These are phyloP conservation scores for Pinctada fucata DNA, from an alignment of 2,888 invertebrate genomes.

Conservation along the genomic window DNA sequence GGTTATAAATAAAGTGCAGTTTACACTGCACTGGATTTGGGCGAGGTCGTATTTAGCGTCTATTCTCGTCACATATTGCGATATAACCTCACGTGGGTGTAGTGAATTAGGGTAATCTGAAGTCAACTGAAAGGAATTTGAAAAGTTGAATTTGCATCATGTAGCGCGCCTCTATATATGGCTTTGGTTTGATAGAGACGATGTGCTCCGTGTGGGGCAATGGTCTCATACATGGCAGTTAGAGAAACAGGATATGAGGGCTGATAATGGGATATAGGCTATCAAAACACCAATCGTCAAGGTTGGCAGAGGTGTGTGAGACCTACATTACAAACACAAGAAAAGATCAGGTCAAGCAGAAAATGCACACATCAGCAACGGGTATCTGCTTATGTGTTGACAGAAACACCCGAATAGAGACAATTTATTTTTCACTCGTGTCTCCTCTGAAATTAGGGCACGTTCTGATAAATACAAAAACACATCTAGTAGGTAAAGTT, in stretches of 20 bases:
- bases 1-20: not conserved
- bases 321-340: no score
- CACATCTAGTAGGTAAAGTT: no score
- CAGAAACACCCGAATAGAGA: not conserved
- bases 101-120: slow-evolving; percentile 6
- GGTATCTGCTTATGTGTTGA: not conserved
- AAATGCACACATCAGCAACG: not conserved
- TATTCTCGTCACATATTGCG: no score
- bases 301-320: not conserved
- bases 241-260: not conserved
- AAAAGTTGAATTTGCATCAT: slow-evolving; percentile 8
- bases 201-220: not conserved
- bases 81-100: not conserved
- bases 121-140: slow-evolving; percentile 9
- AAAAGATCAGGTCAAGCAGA: not conserved
- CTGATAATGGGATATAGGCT: not conserved
- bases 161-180: not conserved
- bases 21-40: not conserved
- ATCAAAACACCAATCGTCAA: not conserved
- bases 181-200: not conserved
- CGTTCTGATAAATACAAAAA: no score
- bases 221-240: not conserved
- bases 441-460: no score
- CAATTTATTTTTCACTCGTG: no score
- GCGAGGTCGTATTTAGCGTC: not conserved